Percentiles rank a stretch among this genome's conserved stretches.
Evolutionary conservation across 2,797 vertebrate species (phyloP).

Genomic region (Sebastolobus altivelis): DNA sequence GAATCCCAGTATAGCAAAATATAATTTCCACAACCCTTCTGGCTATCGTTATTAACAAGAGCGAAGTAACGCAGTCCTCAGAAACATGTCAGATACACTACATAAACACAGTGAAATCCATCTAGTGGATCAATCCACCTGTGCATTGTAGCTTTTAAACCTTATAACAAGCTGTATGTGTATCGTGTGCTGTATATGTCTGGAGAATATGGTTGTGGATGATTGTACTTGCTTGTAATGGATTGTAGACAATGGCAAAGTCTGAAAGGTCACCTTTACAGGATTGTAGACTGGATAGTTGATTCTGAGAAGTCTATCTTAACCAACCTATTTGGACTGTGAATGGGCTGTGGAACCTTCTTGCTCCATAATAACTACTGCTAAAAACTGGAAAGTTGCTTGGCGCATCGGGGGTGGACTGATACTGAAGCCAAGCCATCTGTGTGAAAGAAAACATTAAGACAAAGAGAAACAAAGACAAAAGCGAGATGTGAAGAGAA

Average conservation of each 20-base stretch:
- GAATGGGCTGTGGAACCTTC: neutral
- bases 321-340: constrained; percentile 1
- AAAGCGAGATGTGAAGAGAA: neutral
- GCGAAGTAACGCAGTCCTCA: neutral
- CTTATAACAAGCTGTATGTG: neutral
- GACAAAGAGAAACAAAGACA: constrained; percentile 11
- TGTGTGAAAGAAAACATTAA: constrained; percentile 1
- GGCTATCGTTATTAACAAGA: neutral
- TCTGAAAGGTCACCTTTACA: constrained; percentile 6
- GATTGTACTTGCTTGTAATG: neutral
- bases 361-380: neutral
- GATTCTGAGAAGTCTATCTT: neutral
- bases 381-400: constrained; percentile 7
- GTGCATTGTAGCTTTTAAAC: neutral
- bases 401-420: neutral
- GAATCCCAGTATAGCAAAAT: neutral
- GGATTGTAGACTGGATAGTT: neutral
- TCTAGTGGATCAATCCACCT: neutral
- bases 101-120: neutral
- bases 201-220: neutral
- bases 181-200: neutral
- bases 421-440: neutral
- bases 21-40: neutral
- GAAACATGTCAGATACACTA: neutral
- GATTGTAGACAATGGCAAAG: neutral